These are phyloP conservation scores for Porites evermanni DNA, from an alignment of 92 coral and sea anemone genomes.

Conservation along the genomic window DNA sequence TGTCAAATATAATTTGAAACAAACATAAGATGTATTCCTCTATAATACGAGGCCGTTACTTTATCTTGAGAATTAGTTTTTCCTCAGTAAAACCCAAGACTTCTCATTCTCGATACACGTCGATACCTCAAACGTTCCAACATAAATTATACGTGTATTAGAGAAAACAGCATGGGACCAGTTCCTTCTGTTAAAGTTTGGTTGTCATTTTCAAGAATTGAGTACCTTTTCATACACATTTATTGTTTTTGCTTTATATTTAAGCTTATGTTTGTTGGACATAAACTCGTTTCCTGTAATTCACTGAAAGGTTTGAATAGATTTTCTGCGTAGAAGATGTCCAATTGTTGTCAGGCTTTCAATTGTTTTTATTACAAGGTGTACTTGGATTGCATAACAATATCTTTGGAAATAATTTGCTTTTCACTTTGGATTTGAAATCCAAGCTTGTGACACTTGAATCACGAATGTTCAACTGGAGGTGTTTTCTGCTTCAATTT, in stretches of 20 bases:
- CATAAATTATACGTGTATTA: no score
- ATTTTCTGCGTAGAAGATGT: constrained; percentile 2
- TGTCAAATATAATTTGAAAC: neutral
- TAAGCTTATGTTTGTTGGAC: no score
- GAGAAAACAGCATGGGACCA: no score
- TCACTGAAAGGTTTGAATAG: neutral
- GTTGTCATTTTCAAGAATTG: no score
- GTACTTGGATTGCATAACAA: constrained; percentile 38
- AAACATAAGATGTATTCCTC: neutral
- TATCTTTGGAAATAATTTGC: neutral
- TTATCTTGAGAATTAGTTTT: neutral
- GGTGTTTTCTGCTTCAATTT: neutral
- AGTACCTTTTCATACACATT: no score
- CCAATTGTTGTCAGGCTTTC: neutral
- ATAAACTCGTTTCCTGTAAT: neutral
- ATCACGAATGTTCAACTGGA: neutral
- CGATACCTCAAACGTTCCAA: no score
- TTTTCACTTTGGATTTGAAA: neutral
- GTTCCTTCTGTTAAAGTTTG: no score
- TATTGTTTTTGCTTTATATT: no score
- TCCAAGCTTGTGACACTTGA: neutral
- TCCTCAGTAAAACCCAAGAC: neutral
- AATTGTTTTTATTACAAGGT: constrained; percentile 28
- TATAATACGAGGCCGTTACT: neutral
- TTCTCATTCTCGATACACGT: no score